A percentile compares a stretch with the other conserved stretches of the same genome.
Conservation (phyloP, 2,113 vertebrate genomes). For the Galeopterus variegatus region DNA sequence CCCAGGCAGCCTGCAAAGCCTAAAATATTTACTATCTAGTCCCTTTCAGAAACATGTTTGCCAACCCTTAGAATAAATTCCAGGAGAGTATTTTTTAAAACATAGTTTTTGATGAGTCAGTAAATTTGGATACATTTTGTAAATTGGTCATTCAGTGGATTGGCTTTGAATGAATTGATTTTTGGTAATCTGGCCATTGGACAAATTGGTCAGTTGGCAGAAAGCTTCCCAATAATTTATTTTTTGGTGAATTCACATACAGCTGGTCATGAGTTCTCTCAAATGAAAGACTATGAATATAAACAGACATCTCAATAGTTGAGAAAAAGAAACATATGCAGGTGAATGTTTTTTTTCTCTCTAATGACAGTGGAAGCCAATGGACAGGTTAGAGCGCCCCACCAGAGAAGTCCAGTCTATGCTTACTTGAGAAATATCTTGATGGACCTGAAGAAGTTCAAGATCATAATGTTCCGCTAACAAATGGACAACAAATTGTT, state of each 20-base stretch:
- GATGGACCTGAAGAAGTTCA: constrained; percentile 2
- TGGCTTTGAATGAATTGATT: not conserved
- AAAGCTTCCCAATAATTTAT: not conserved
- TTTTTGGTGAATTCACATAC: not conserved
- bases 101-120: not conserved
- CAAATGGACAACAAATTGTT: not conserved
- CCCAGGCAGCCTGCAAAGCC: not conserved
- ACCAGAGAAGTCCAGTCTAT: not conserved
- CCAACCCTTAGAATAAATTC: not conserved
- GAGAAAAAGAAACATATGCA: not conserved
- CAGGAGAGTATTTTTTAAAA: constrained; percentile 1
- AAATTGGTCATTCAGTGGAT: not conserved
- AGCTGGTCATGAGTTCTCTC: not conserved
- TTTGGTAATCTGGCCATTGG: constrained; percentile 12
- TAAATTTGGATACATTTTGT: not conserved
- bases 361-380: not conserved
- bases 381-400: not conserved
- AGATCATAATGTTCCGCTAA: constrained; percentile 17
- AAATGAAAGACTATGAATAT: constrained; percentile 18
- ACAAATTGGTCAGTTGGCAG: not conserved
- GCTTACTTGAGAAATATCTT: not conserved
- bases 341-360: not conserved
- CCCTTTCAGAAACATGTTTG: not conserved
- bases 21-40: not conserved
- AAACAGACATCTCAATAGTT: constrained; percentile 12